Percentiles rank a stretch among this genome's conserved stretches.
Evolutionary conservation across 2,113 vertebrate species (phyloP).

Genomic region (Tursiops truncatus): DNA sequence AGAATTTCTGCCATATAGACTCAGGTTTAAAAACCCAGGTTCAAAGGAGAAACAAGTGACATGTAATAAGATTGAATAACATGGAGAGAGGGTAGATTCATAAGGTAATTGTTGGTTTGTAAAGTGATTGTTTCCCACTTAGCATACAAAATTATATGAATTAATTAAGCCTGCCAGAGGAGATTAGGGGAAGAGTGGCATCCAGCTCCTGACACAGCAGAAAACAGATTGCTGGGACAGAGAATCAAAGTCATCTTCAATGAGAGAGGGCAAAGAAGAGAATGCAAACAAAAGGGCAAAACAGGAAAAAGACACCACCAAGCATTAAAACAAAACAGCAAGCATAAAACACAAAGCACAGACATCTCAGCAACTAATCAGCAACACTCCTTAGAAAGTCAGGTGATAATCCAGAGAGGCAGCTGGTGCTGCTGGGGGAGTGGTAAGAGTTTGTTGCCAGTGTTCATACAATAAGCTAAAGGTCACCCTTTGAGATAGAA

Average conservation of each 20-base stretch:
- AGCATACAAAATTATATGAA: constrained; percentile 27
- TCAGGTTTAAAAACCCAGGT: not conserved
- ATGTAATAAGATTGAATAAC: not conserved
- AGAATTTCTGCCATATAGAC: not conserved
- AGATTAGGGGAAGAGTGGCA: not conserved
- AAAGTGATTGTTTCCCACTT: constrained; percentile 15
- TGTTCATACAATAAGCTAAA: constrained; percentile 41
- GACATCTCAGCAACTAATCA: not conserved
- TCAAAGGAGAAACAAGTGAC: not conserved
- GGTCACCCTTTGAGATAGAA: constrained; percentile 54
- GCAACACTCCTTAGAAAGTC: not conserved
- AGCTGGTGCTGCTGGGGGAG: not conserved
- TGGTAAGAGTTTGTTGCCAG: constrained; percentile 12
- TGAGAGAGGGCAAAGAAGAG: not conserved
- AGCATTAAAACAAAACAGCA: not conserved
- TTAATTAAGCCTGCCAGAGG: constrained; percentile 46
- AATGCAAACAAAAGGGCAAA: not conserved
- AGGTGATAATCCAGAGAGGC: not conserved
- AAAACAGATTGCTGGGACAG: not conserved
- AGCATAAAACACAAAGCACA: not conserved
- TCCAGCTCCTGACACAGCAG: not conserved
- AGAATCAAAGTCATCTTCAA: not conserved
- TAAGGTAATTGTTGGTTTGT: constrained; percentile 3
- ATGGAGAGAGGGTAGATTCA: not conserved
- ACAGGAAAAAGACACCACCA: not conserved